Evolutionary conservation across 2,797 vertebrate species (phyloP).

Genomic region (Hydrolagus colliei): DNA sequence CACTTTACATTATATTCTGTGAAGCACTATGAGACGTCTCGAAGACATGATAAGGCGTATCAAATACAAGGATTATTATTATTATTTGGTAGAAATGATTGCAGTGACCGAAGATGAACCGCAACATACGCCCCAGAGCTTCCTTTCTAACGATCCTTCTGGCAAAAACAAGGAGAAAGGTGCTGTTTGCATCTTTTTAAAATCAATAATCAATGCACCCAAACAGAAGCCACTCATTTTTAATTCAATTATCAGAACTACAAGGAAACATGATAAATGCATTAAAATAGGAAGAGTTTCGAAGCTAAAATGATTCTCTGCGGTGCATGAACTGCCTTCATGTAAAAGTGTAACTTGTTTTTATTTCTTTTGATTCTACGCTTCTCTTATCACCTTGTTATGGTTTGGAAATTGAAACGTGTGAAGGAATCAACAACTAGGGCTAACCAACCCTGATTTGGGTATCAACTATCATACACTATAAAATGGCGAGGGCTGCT

Average conservation of each 20-base stretch:
- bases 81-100: background rate
- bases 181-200: background rate
- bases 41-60: too few relatives aligned
- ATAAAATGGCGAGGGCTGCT: background rate
- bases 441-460: background rate
- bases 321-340: background rate
- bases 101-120: background rate
- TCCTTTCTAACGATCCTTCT: background rate
- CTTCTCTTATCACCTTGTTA: background rate
- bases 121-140: background rate
- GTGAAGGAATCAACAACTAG: too few relatives aligned
- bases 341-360: background rate
- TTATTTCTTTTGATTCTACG: too few relatives aligned
- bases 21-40: too few relatives aligned
- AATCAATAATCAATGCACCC: background rate
- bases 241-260: too few relatives aligned
- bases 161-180: background rate
- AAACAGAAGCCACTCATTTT: background rate
- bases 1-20: too few relatives aligned
- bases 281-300: background rate
- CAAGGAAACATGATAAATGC: background rate
- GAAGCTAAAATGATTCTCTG: background rate
- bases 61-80: too few relatives aligned
- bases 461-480: background rate
- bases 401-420: constrained; percentile 13